A percentile compares a stretch with the other conserved stretches of the same genome.
These are phyloP conservation scores for Hermaeophaga mercurialis DNA, from an alignment of 2,888 invertebrate species.

Conservation along the genomic window DNA sequence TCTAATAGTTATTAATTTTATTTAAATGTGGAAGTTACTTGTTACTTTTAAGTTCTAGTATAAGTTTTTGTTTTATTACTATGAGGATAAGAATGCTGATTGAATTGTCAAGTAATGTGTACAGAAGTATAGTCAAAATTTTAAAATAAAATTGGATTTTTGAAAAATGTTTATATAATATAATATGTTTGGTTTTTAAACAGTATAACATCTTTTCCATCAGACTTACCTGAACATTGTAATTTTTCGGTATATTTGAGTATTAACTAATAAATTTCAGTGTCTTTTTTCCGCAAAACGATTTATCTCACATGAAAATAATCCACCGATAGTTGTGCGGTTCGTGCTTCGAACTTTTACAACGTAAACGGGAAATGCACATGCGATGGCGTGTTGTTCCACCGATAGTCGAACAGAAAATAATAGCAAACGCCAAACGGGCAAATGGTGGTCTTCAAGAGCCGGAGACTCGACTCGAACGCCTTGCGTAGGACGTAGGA, in stretches of 20 bases:
- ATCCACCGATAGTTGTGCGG: conserved; percentile 5
- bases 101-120: no score
- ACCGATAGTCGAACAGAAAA: conserved; percentile 3
- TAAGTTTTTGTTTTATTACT: no score
- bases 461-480: conserved; percentile 10
- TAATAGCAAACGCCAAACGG: conserved; percentile 12
- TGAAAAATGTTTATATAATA: no score
- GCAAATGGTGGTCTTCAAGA: conserved; percentile 7
- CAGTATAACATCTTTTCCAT: no score
- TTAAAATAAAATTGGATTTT: no score
- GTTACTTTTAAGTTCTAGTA: no score
- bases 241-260: not conserved
- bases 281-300: no score
- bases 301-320: not conserved
- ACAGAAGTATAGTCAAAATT: no score
- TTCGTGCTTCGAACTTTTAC: conserved; percentile 9
- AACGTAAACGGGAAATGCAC: conserved; percentile 10
- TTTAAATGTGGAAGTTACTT: no score
- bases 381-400: conserved; percentile 13
- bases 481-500: conserved; percentile 21
- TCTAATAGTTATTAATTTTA: no score
- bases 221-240: conserved; percentile 17
- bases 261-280: not conserved
- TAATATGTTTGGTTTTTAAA: no score
- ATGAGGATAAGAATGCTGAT: no score